These are phyloP conservation scores for Phenganax marumi DNA, from an alignment of 92 coral and sea anemone genomes.

Conservation along the genomic window DNA sequence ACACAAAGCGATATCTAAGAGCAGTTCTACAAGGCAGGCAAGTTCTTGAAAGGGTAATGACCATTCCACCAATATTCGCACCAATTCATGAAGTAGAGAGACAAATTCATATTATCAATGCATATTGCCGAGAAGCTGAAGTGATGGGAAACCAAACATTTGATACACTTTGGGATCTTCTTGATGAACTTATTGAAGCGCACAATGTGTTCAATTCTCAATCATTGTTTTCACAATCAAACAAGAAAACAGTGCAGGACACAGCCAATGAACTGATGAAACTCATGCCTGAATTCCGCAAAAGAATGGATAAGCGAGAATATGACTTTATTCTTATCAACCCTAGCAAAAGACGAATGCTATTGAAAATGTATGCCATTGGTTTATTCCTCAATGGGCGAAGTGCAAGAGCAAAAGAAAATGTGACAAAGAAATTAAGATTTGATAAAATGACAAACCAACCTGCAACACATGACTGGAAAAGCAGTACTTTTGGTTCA, in stretches of 20 bases:
- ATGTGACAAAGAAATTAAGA: conserved; percentile 79
- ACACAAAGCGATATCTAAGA: conserved; percentile 87
- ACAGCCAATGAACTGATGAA: conserved; percentile 95
- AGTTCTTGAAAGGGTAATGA: conserved; percentile 81
- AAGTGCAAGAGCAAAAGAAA: conserved; percentile 75
- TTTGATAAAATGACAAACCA: conserved; percentile 32
- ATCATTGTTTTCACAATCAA: conserved; percentile 83
- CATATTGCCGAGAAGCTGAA: conserved; percentile 98
- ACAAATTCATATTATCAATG: conserved; percentile 95
- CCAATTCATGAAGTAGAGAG: conserved; percentile 95
- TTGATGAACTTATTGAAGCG: conserved; percentile 97
- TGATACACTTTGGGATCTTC: conserved; percentile 96
- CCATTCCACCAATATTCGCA: conserved; percentile 91
- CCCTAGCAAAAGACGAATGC: conserved; percentile 91
- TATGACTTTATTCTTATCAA: conserved; percentile 92
- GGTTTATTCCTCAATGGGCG: conserved; percentile 96
- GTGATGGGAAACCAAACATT: conserved; percentile 86
- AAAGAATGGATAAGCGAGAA: conserved; percentile 90
- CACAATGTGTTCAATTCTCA: conserved; percentile 76
- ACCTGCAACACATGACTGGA: not conserved
- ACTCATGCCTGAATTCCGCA: conserved; percentile 96
- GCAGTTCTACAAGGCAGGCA: conserved; percentile 95
- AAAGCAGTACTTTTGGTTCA: not conserved
- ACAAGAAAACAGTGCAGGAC: conserved; percentile 83
- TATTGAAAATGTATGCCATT: conserved; percentile 88